These are phyloP conservation scores for Callochromis pleurospilus DNA, from an alignment of 2,113 vertebrate genomes.

Conservation along the genomic window DNA sequence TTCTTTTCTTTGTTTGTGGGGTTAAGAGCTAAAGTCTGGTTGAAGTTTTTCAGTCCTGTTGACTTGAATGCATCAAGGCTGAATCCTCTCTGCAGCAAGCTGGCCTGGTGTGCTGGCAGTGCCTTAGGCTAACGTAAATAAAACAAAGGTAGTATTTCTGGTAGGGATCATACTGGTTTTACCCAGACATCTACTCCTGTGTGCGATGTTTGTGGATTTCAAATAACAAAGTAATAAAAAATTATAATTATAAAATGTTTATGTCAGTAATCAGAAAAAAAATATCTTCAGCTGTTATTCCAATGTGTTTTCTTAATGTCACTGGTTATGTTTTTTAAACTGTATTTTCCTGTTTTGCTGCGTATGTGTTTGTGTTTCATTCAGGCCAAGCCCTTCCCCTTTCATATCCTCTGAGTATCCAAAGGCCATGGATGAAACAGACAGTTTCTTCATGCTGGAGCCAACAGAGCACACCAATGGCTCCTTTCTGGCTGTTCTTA, in stretches of 20 bases:
- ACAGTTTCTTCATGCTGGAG: constrained; percentile 77
- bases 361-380: neutral
- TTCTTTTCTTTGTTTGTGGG: neutral
- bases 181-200: neutral
- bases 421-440: neutral
- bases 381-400: constrained; percentile 68
- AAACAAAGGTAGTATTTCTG: neutral
- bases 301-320: neutral
- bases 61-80: neutral
- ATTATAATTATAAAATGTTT: neutral
- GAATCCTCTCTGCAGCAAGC: neutral
- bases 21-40: neutral
- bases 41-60: neutral
- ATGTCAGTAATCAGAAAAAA: neutral
- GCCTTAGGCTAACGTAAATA: constrained; percentile 28
- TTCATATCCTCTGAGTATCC: constrained; percentile 40
- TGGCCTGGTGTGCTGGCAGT: neutral
- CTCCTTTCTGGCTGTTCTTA: constrained; percentile 85
- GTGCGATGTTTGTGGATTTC: neutral
- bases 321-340: neutral
- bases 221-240: neutral
- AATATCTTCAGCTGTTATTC: neutral
- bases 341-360: neutral
- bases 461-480: constrained; percentile 79
- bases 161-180: neutral